phyloP scores from a whole-genome alignment of 2,113 vertebrate genomes.

The Aphelocoma coerulescens region DNA sequence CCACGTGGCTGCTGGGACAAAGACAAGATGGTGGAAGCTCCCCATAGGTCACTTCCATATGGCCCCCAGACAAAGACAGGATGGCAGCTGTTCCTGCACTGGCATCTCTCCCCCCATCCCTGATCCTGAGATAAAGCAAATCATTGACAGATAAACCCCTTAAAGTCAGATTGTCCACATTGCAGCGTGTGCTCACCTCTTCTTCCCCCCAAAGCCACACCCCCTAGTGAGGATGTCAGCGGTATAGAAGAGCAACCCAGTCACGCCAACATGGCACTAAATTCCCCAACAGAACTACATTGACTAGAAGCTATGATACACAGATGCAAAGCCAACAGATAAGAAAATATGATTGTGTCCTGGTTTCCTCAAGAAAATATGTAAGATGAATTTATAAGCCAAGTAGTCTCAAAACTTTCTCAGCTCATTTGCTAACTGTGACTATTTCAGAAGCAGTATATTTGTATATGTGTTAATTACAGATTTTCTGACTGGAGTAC shows the following conservation, averaged over 20 bases:
- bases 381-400: background rate
- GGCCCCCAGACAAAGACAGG: background rate
- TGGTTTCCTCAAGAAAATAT: background rate
- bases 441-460: background rate
- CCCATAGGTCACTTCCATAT: background rate
- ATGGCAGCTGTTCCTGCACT: background rate
- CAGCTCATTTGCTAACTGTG: background rate
- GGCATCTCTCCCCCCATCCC: background rate
- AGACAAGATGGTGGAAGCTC: background rate
- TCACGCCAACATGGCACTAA: background rate
- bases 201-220: background rate
- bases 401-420: background rate
- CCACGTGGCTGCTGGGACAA: fast-evolving
- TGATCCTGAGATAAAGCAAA: background rate
- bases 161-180: background rate
- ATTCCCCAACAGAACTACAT: background rate
- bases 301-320: background rate
- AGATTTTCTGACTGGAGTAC: background rate
- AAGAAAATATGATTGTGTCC: background rate
- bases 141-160: background rate
- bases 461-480: background rate
- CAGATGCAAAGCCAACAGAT: background rate
- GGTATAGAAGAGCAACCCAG: background rate
- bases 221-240: background rate
- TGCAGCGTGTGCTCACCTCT: fast-evolving